A percentile compares a stretch with the other conserved stretches of the same genome.
These are phyloP conservation scores for Acomys russatus DNA, from an alignment of 2,797 vertebrate species.

Conservation along the genomic window DNA sequence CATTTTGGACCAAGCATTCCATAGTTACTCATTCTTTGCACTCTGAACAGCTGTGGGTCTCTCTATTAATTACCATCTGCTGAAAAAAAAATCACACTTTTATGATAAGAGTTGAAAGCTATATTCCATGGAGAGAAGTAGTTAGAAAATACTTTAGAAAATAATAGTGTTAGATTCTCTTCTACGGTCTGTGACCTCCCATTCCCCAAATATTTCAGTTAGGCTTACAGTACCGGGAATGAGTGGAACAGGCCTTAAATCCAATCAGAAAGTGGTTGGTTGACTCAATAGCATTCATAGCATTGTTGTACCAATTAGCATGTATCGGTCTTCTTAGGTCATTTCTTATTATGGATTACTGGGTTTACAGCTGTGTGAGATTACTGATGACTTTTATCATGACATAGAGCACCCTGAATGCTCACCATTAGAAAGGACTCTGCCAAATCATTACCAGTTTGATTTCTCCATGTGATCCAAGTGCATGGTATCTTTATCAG, in stretches of 20 bases:
- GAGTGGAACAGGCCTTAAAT: not conserved
- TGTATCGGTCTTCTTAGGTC: not conserved
- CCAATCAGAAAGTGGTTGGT: not conserved
- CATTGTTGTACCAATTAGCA: not conserved
- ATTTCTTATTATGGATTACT: not conserved
- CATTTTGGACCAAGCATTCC: not conserved
- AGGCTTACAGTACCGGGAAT: not conserved
- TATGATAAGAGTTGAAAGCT: not conserved
- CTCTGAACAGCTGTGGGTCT: not conserved
- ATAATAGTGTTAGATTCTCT: not conserved
- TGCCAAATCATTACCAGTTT: not conserved
- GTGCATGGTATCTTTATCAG: not conserved
- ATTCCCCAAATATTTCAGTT: not conserved
- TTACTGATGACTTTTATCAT: not conserved
- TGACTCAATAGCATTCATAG: not conserved
- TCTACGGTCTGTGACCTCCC: not conserved
- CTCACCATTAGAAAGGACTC: not conserved
- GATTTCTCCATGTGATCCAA: not conserved
- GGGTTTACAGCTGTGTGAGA: not conserved
- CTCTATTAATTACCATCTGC: not conserved
- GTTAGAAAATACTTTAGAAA: not conserved
- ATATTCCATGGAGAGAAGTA: not conserved
- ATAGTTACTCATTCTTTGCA: not conserved
- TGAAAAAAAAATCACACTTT: not conserved
- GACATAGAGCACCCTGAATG: not conserved